Base-by-base conservation (phyloP, 2,888 invertebrate species). In the Trissolcus brochymenae region DNA sequence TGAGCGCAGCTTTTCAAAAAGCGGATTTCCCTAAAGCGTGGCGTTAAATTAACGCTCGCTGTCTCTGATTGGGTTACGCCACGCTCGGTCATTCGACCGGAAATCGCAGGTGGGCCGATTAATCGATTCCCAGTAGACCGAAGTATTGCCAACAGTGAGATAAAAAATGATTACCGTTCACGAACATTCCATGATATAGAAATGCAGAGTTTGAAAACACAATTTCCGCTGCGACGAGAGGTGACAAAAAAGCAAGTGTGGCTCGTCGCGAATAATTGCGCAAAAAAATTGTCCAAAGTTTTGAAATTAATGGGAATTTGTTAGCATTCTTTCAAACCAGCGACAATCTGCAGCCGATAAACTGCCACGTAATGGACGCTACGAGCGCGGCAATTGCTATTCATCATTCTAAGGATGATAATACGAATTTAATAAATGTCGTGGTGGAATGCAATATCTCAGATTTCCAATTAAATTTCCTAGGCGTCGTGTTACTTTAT, bases 1-100 rank as follows among this genome's bases (percentile, higher is more conserved):
- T 83, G 82, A 82, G 79, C 77, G 67, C 77, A 82, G 79, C 83
- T 81, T 81, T 79, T 83, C 81, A 86, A 86, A 86, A 76, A 86
- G 85, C 83, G 84, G 82, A 86, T 85, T 83, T 84, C 83, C 84
- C 84, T 82, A 82, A 84, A 85, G 82, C 83, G 83, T 85, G 82
- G 84, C 86, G 87, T 87, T 87, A 86, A 87, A 87, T 86, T 87
- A 86, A 87, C 84, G 85, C 85, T 87, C 82, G 82, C 82, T 72
- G 80, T 81, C 81, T 83, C 81, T 84, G 87, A 85, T 86, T 87
- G 86, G 82, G 80, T 79, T 76, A 74, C 79, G 78, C 81, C 75
- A 78, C 70, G 72, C 71, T 78, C 72, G 76, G 61, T 43, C 81
- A 75, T 70, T 80, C 81, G 81, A 81, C 78, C 79, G 83, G 82